phyloP scores from a whole-genome alignment of 2,888 invertebrate species.

The Tillus elongatus region DNA sequence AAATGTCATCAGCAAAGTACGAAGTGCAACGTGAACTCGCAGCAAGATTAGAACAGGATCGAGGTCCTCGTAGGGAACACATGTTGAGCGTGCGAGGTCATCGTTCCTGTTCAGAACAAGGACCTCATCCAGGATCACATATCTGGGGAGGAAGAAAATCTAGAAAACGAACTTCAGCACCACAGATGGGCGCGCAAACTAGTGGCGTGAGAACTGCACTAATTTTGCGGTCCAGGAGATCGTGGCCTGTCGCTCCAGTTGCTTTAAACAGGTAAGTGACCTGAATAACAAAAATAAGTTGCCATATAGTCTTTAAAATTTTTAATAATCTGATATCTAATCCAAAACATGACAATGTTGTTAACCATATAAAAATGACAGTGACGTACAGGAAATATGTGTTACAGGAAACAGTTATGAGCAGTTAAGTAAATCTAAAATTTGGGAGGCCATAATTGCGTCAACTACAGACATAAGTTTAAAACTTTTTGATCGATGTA shows the following conservation, averaged over 20 bases:
- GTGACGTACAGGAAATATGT: no score
- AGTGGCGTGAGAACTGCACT: conserved; percentile 53
- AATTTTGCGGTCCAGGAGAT: conserved; percentile 59
- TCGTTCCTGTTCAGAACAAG: conserved; percentile 61
- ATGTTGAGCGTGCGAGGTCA: conserved; percentile 48
- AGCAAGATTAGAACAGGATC: conserved; percentile 34
- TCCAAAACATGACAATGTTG: no score
- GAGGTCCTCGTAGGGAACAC: conserved; percentile 41
- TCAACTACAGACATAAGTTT: no score
- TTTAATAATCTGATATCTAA: no score
- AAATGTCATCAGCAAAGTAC: conserved; percentile 32
- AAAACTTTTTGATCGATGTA: no score
- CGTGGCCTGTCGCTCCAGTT: conserved; percentile 69
- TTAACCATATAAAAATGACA: no score
- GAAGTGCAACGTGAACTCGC: conserved; percentile 38
- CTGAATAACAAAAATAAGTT: no score
- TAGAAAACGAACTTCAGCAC: conserved; percentile 61
- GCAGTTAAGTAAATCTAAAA: no score
- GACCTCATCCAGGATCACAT: conserved; percentile 58
- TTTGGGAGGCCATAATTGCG: no score
- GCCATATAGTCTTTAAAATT: no score
- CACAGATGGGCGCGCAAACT: conserved; percentile 54
- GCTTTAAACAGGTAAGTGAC: conserved; percentile 56
- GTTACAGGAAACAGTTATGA: no score
- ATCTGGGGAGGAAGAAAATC: conserved; percentile 58